These are phyloP conservation scores for Caenorhabditis wallacei DNA, from an alignment of 2,888 invertebrate genomes.

Conservation along the genomic window DNA sequence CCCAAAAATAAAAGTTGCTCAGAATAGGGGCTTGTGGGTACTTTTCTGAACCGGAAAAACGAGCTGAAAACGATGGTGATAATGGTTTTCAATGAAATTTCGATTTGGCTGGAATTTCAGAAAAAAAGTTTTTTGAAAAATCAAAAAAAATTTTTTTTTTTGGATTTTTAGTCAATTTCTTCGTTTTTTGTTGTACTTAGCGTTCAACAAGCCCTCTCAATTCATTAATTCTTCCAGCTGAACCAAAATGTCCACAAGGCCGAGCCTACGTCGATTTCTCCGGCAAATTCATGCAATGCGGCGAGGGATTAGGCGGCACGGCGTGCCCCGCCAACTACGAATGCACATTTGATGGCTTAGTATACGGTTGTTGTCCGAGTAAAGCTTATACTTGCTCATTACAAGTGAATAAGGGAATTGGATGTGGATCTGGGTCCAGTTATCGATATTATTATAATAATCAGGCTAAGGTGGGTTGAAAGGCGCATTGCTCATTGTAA, in stretches of 20 bases:
- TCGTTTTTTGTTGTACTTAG: too few species aligned
- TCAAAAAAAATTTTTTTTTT: too few species aligned
- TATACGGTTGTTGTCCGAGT: constrained; percentile 77
- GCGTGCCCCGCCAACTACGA: constrained; percentile 77
- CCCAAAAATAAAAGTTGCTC: too few species aligned
- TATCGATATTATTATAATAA: constrained; percentile 74
- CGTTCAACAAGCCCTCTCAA: too few species aligned
- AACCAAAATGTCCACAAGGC: constrained; percentile 74
- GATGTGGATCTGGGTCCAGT: constrained; percentile 72
- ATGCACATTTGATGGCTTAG: constrained; percentile 74
- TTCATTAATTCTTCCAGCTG: constrained; percentile 71
- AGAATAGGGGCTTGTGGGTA: too few species aligned
- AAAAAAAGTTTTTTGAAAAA: too few species aligned
- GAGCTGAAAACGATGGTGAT: too few species aligned
- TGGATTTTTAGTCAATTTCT: too few species aligned
- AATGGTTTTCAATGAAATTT: too few species aligned
- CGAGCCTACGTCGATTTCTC: constrained; percentile 72
- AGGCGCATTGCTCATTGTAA: too few species aligned
- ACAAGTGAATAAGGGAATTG: constrained; percentile 72
- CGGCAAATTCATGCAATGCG: constrained; percentile 73
- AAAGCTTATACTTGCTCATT: constrained; percentile 76
- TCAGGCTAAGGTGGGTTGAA: constrained; percentile 67
- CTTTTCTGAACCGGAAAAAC: too few species aligned
- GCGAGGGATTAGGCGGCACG: constrained; percentile 66
- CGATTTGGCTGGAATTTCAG: too few species aligned